phyloP scores from a whole-genome alignment of 2,797 vertebrate genomes.

The Orientallactaga sibirica region DNA sequence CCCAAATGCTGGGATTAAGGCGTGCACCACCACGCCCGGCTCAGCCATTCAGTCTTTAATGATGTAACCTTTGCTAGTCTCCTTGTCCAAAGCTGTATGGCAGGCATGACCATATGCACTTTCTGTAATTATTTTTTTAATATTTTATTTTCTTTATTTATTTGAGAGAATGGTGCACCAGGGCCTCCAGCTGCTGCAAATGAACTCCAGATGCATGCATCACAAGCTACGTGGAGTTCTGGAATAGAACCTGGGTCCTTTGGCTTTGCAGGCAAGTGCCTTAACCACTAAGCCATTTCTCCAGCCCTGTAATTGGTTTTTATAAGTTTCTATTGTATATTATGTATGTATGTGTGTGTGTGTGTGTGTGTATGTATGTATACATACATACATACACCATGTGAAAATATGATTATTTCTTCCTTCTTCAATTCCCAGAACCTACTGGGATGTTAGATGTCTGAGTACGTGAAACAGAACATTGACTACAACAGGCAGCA shows the following conservation, averaged over 20 bases:
- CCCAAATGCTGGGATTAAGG: no score
- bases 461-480: slow-evolving; percentile 89
- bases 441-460: slow-evolving; percentile 87
- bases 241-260: no score
- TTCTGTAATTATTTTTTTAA: not conserved
- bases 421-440: slow-evolving; percentile 73
- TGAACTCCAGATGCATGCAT: no score
- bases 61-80: not conserved
- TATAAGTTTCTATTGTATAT: no score
- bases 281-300: no score
- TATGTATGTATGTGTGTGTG: not conserved
- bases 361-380: not conserved
- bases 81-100: slow-evolving; percentile 8
- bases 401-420: not conserved
- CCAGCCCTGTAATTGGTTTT: no score
- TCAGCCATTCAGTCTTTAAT: not conserved
- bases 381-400: not conserved
- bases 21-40: no score
- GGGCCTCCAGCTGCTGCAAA: no score
- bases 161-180: no score
- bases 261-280: no score
- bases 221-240: no score
- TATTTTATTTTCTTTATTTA: no score
- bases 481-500: slow-evolving; percentile 71
- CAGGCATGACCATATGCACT: not conserved